A percentile compares a stretch with the other conserved stretches of the same genome.
phyloP scores from a whole-genome alignment of 1,140 invertebrate genomes.

The Bombus superbus region DNA sequence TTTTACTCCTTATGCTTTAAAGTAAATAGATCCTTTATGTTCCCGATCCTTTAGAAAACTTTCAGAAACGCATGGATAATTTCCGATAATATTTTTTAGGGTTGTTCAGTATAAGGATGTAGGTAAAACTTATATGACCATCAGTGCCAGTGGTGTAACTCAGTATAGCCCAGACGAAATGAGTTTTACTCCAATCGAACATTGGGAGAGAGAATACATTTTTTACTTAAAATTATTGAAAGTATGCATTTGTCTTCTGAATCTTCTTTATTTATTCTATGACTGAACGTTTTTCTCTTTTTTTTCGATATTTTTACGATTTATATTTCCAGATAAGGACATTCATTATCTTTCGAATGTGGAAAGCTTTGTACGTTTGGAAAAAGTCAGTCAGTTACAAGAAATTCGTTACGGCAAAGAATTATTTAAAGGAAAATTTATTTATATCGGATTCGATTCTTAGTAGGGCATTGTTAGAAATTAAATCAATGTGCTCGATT shows the following conservation, averaged over 20 bases:
- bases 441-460: constrained; percentile 90
- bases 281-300: too few relatives aligned
- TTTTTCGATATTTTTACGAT: constrained; percentile 6
- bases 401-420: constrained; percentile 86
- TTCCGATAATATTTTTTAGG: constrained; percentile 75
- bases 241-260: constrained; percentile 71
- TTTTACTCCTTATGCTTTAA: constrained; percentile 87
- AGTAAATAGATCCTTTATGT: constrained; percentile 32
- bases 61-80: not conserved
- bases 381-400: constrained; percentile 88
- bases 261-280: constrained; percentile 35
- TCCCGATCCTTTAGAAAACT: not conserved
- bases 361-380: constrained; percentile 94
- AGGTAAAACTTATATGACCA: constrained; percentile 86
- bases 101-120: constrained; percentile 86
- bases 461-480: constrained; percentile 86
- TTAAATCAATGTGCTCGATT: constrained; percentile 88
- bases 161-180: constrained; percentile 86
- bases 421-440: constrained; percentile 86
- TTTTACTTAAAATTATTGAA: constrained; percentile 87
- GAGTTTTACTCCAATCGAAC: constrained; percentile 86
- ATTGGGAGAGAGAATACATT: constrained; percentile 89
- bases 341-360: constrained; percentile 88
- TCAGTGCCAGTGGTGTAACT: constrained; percentile 88
- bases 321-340: constrained; percentile 85